A percentile compares a stretch with the other conserved stretches of the same genome.
Evolutionary conservation across 1,140 invertebrate species (phyloP).

Genomic region (Centruroides sculpturatus): DNA sequence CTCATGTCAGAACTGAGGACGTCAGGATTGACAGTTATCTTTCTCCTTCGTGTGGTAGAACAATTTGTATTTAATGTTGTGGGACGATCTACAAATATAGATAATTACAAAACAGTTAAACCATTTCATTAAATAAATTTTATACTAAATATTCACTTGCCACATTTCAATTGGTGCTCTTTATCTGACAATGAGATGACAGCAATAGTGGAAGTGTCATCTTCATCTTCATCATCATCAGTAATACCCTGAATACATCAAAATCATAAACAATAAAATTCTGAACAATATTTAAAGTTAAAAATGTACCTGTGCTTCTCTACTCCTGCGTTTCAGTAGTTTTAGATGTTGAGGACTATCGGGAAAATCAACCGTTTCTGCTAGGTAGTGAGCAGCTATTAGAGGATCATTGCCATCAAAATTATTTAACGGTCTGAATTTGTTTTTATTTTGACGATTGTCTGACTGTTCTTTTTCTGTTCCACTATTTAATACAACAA

Average conservation of each 20-base stretch:
- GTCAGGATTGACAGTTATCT: constrained; percentile 25
- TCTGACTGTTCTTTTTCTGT: constrained; percentile 13
- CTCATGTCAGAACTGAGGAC: constrained; percentile 20
- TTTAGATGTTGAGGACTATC: constrained; percentile 19
- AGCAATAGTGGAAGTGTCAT: too few relatives aligned
- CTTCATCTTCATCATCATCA: too few relatives aligned
- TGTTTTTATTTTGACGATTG: constrained; percentile 7
- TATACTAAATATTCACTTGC: too few relatives aligned
- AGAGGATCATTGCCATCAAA: not conserved
- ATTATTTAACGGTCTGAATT: constrained; percentile 2
- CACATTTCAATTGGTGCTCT: too few relatives aligned
- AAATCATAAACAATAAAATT: too few relatives aligned
- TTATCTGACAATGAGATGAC: too few relatives aligned
- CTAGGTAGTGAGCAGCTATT: constrained; percentile 7
- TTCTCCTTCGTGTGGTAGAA: constrained; percentile 20
- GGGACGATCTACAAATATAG: constrained; percentile 8
- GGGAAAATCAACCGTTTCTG: constrained; percentile 20
- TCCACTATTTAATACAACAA: not conserved
- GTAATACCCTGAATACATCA: too few relatives aligned
- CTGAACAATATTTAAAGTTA: too few relatives aligned
- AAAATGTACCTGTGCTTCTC: constrained; percentile 10
- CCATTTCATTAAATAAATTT: too few relatives aligned
- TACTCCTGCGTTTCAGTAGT: constrained; percentile 8
- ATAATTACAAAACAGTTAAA: too few relatives aligned
- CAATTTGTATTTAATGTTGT: constrained; percentile 6